Conservation (phyloP, 2,113 vertebrate genomes). For the Carassius carassius region DNA sequence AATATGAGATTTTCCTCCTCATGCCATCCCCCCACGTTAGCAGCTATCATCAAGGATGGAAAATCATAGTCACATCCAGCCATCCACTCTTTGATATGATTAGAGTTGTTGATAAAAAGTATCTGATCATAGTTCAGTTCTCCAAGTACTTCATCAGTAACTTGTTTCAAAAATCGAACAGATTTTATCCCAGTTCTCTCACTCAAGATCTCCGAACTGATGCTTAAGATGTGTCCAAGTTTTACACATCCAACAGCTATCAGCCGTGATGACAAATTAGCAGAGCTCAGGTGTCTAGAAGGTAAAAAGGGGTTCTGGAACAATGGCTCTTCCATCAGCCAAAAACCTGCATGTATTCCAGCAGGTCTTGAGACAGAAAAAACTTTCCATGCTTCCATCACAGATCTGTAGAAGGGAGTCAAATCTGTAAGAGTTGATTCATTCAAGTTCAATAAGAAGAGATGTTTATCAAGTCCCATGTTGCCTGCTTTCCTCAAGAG, state of each 20-base stretch:
- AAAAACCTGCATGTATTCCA: not conserved
- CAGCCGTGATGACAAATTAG: not conserved
- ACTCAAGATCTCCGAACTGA: not conserved
- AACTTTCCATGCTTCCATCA: not conserved
- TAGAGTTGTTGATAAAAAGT: not conserved
- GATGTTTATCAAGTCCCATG: not conserved
- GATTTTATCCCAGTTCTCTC: not conserved
- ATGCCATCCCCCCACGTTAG: not conserved
- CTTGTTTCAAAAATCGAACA: not conserved
- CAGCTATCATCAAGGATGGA: not conserved
- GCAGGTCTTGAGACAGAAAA: not conserved
- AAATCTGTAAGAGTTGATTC: not conserved
- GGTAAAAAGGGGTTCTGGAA: too few relatives aligned
- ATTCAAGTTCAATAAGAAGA: not conserved
- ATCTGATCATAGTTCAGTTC: not conserved
- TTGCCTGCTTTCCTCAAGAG: not conserved
- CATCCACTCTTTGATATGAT: not conserved
- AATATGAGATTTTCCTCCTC: not conserved
- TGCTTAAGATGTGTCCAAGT: not conserved
- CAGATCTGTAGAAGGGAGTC: not conserved
- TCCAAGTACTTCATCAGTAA: not conserved
- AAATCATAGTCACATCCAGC: not conserved
- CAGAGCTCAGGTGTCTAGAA: not conserved
- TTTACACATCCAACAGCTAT: not conserved
- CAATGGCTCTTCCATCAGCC: too few relatives aligned